Evolutionary conservation across 2,888 invertebrate genomes (phyloP).

Genomic region (Cremastinae sp.): DNA sequence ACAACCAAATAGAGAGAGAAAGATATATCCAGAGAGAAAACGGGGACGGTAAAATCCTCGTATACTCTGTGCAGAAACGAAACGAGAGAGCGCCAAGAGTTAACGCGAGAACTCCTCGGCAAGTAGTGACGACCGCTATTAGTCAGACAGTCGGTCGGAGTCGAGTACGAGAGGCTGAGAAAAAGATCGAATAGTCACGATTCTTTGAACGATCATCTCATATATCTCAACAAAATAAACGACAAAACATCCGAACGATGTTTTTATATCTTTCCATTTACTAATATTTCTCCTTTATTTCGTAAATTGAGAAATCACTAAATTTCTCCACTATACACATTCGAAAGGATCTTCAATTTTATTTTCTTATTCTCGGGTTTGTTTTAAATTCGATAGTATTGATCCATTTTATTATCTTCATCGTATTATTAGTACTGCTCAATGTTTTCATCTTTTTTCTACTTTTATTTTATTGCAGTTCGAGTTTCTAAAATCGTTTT

Average conservation of each 20-base stretch:
- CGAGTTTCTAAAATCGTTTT: too few species aligned
- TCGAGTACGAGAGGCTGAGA: neutral
- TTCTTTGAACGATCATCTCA: slow-evolving; percentile 7
- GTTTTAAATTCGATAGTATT: too few species aligned
- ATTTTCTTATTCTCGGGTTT: too few species aligned
- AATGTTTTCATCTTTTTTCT: too few species aligned
- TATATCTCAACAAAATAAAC: neutral
- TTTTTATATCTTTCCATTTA: neutral
- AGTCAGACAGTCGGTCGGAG: slow-evolving; percentile 49
- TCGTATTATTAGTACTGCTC: too few species aligned
- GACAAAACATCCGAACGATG: neutral
- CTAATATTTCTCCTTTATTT: too few species aligned
- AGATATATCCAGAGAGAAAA: slow-evolving; percentile 10
- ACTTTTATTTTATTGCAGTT: too few species aligned
- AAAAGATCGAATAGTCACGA: slow-evolving; percentile 23
- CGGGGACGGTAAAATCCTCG: slow-evolving; percentile 12
- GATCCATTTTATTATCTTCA: too few species aligned
- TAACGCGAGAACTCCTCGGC: slow-evolving; percentile 27
- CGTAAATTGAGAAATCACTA: too few species aligned
- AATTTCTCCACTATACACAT: too few species aligned
- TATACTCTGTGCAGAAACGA: slow-evolving; percentile 36
- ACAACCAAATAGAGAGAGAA: slow-evolving; percentile 17
- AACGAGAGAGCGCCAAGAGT: slow-evolving; percentile 11
- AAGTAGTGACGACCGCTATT: slow-evolving; percentile 52
- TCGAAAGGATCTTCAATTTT: too few species aligned